Evolutionary conservation across 1,140 invertebrate species (phyloP), one percentile per base, ranked within the genome.

Genomic region (Mamestra configurata): DNA sequence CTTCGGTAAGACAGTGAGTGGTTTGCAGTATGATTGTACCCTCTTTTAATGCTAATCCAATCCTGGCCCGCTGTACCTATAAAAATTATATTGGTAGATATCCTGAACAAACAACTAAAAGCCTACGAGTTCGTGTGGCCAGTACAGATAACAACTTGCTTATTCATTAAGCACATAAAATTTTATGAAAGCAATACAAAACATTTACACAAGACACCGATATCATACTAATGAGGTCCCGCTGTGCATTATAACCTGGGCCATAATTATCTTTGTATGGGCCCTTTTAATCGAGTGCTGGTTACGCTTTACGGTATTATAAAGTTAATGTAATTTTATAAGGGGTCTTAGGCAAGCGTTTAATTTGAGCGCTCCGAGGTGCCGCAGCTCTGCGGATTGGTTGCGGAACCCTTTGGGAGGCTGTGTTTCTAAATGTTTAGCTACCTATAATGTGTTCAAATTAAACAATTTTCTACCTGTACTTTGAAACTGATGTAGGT

Each of bases 221-320:
- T 86, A 82, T 84, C 78, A 80, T 79, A 79, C 73, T 85, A 84
- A 85, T 86, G 84, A 84, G 82, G 79, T 81, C 79, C 82, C 77
- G 68, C 70, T 73, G 68, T 68, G 46, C 35, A 70, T 49, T 85
- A 73, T 59, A 59, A 82, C 76, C 75, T 82, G 72, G 64, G 6
- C 81, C 79, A 79, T 85, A 85, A 90, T 87, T 88, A 89, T 84
- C 83, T 84, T 85, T 82, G 80, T 84, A 85, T 81, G 81, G 84
- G 76, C 80, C 84, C 83, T 82, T 88, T 86, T 85, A 88, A 87
- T 89, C 85, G 83, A 83, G 59, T 75, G 53, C 64, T 75, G 53
- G 68, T 72, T 80, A 31, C 81, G 70, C 71, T 82, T 83, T 80
- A 84, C 73, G 79, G 79, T 72, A 84, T 86, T 85, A 86, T 86